Percentiles rank a stretch among this genome's conserved stretches.
phyloP scores from a whole-genome alignment of 2,888 invertebrate genomes.

The Andrena dorsata region DNA sequence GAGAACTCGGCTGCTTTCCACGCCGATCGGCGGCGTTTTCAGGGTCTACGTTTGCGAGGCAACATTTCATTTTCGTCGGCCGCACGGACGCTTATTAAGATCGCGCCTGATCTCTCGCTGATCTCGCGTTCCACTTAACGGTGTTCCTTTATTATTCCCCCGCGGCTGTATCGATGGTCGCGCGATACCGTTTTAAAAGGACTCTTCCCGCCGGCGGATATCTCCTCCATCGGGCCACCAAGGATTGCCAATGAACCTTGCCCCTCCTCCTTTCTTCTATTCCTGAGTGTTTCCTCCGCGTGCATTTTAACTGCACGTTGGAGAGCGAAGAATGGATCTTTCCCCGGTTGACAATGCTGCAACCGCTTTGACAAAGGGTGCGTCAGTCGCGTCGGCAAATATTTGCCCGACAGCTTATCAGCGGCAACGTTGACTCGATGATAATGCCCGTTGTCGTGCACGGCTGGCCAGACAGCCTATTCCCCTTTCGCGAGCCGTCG shows the following conservation, averaged over 20 bases:
- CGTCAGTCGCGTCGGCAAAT: constrained; percentile 45
- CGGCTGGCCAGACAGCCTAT: constrained; percentile 8
- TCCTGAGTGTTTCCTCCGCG: constrained; percentile 11
- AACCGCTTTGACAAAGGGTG: constrained; percentile 35
- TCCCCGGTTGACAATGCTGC: constrained; percentile 31
- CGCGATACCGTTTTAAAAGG: constrained; percentile 12
- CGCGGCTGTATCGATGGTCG: constrained; percentile 1
- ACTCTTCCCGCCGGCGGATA: background rate
- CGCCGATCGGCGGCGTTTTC: background rate
- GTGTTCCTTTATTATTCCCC: background rate
- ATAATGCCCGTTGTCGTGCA: constrained; percentile 20
- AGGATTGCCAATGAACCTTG: constrained; percentile 30
- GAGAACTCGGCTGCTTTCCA: background rate
- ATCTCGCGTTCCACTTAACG: constrained; percentile 38
- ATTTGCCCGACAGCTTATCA: constrained; percentile 45
- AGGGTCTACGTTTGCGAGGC: background rate
- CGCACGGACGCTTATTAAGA: background rate
- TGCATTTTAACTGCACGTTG: constrained; percentile 17
- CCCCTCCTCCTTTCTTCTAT: constrained; percentile 47
- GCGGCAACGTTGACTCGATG: constrained; percentile 25
- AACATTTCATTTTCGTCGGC: constrained; percentile 8
- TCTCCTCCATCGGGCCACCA: constrained; percentile 23
- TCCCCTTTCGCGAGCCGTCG: constrained; percentile 4
- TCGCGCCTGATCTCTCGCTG: constrained; percentile 30
- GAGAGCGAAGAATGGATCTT: constrained; percentile 41